Percentiles rank a stretch among this genome's conserved stretches.
Evolutionary conservation across 1,140 invertebrate genomes (phyloP).

Genomic region (Anastrepha obliqua): DNA sequence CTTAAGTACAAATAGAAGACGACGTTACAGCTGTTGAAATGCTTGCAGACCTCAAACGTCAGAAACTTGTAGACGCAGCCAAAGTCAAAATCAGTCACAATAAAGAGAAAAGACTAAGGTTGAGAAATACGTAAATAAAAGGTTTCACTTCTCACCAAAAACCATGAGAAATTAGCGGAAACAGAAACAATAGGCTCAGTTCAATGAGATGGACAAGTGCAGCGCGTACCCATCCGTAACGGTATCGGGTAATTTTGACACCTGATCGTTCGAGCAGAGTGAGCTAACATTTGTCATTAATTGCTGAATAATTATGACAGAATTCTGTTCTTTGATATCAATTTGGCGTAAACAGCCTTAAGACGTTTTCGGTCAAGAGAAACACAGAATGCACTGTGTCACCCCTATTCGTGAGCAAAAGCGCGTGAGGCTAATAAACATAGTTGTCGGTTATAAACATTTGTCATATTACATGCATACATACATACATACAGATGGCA

Average conservation of each 20-base stretch:
- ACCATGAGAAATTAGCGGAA: constrained; percentile 19
- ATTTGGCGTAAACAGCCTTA: background rate
- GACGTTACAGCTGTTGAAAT: background rate
- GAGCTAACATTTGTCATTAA: constrained; percentile 17
- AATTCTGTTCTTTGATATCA: background rate
- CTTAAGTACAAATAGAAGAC: constrained; percentile 23
- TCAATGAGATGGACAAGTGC: background rate
- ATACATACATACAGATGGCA: background rate
- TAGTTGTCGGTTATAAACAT: background rate
- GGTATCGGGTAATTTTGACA: background rate
- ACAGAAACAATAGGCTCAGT: background rate
- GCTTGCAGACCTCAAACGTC: background rate
- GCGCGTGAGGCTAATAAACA: background rate
- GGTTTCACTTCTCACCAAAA: constrained; percentile 31
- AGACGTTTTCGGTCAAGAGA: background rate
- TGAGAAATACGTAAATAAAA: background rate
- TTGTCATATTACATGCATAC: background rate
- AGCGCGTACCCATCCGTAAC: background rate
- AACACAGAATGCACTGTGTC: background rate
- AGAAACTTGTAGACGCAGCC: background rate
- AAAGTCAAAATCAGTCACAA: background rate
- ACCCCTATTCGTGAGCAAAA: background rate
- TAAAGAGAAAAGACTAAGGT: background rate
- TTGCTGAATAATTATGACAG: constrained; percentile 18
- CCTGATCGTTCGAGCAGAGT: background rate